Conservation (phyloP, 2,888 invertebrate genomes). For the Mongoloraphidia duomilia region DNA sequence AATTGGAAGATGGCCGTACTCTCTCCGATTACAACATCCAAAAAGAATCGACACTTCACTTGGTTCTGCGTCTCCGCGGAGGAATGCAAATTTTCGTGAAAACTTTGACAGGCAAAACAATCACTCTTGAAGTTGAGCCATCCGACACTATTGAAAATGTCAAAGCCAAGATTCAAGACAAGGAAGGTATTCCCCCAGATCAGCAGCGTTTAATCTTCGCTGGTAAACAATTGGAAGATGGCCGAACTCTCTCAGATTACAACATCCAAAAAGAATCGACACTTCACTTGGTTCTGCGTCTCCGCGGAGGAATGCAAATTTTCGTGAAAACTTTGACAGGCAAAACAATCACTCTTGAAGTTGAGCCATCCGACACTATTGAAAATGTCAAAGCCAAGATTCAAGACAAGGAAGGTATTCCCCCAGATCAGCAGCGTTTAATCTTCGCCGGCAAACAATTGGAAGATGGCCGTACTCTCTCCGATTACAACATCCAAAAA, state of each 20-base stretch:
- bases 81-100: constrained; percentile 38
- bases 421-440: constrained; percentile 47
- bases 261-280: constrained; percentile 88
- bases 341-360: constrained; percentile 40
- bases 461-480: constrained; percentile 50
- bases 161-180: constrained; percentile 81
- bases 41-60: constrained; percentile 40
- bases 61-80: constrained; percentile 42
- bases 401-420: constrained; percentile 68
- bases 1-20: constrained; percentile 49
- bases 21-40: constrained; percentile 47
- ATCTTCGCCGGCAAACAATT: constrained; percentile 53
- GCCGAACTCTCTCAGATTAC: constrained; percentile 64
- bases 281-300: constrained; percentile 79
- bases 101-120: constrained; percentile 35
- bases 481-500: constrained; percentile 52
- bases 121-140: constrained; percentile 43
- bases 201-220: constrained; percentile 82
- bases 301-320: constrained; percentile 50
- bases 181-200: constrained; percentile 82
- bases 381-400: constrained; percentile 45
- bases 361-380: constrained; percentile 42
- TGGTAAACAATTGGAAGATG: constrained; percentile 86
- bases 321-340: constrained; percentile 43
- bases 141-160: constrained; percentile 91